phyloP scores from a whole-genome alignment of 2,888 invertebrate genomes.

The Phytoseiulus persimilis region DNA sequence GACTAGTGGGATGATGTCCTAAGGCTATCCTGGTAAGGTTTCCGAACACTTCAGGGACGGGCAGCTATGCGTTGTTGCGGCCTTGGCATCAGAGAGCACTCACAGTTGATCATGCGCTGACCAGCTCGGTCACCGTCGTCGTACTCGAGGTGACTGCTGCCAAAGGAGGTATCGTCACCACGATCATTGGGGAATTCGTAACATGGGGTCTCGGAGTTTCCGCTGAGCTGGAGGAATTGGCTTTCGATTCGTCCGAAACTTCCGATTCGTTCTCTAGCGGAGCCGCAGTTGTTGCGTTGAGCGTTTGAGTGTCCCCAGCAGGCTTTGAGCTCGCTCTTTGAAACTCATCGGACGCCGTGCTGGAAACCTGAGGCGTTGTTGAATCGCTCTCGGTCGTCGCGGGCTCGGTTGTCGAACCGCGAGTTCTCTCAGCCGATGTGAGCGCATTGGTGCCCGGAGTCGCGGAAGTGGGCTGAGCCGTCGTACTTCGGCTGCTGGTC shows the following conservation, averaged over 20 bases:
- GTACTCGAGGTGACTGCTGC: neutral
- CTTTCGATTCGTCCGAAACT: neutral
- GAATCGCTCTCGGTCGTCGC: neutral
- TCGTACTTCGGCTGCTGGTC: too few relatives aligned
- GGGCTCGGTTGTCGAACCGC: neutral
- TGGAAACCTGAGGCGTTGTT: too few relatives aligned
- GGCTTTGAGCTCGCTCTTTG: too few relatives aligned
- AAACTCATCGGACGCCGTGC: too few relatives aligned
- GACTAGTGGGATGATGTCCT: neutral
- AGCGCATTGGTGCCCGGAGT: too few relatives aligned
- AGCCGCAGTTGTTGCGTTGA: neutral
- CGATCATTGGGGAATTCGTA: constrained; percentile 19
- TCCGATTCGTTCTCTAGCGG: neutral
- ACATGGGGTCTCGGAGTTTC: neutral
- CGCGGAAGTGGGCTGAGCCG: too few relatives aligned
- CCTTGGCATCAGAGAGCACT: neutral
- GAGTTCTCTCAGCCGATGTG: too few relatives aligned
- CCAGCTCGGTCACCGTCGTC: neutral
- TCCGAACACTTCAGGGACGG: neutral
- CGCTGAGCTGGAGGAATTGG: neutral
- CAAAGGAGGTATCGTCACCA: neutral
- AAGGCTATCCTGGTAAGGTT: neutral
- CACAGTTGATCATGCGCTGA: neutral
- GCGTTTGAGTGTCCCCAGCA: neutral
- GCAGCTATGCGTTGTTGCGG: neutral